A percentile compares a stretch with the other conserved stretches of the same genome.
Evolutionary conservation across 1,140 invertebrate species (phyloP).

Genomic region (Lucilia sericata): DNA sequence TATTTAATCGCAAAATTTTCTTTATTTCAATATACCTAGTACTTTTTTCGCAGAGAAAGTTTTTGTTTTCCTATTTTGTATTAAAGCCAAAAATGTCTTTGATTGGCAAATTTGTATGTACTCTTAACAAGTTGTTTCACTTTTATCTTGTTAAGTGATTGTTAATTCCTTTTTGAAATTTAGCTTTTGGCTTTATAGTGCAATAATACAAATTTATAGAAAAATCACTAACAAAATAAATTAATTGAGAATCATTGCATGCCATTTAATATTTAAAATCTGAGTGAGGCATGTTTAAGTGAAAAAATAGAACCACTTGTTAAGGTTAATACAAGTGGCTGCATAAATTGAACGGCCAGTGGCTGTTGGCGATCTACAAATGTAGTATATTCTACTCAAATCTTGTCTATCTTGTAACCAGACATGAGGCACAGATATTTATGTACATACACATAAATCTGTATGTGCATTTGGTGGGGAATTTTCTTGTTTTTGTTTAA

Average conservation of each 20-base stretch:
- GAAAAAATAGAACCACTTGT: not conserved
- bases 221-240: conserved; percentile 22
- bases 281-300: not conserved
- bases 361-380: not conserved
- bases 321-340: not conserved
- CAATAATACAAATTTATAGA: not conserved
- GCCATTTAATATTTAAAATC: conserved; percentile 6
- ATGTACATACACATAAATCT: not conserved
- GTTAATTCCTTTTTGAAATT: conserved; percentile 23
- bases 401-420: not conserved
- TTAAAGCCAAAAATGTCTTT: not conserved
- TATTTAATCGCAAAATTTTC: not conserved
- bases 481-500: not conserved
- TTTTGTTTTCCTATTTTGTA: conserved; percentile 1
- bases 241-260: conserved; percentile 26
- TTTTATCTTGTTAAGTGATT: conserved; percentile 10
- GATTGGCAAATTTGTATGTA: not conserved
- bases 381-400: not conserved
- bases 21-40: not conserved
- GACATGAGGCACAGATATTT: not conserved
- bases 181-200: not conserved
- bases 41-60: not conserved
- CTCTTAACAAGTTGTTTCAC: conserved; percentile 2
- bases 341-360: not conserved
- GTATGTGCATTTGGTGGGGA: not conserved